Conservation (phyloP, 2,797 vertebrate genomes). For the Lagorchestes hirsutus region DNA sequence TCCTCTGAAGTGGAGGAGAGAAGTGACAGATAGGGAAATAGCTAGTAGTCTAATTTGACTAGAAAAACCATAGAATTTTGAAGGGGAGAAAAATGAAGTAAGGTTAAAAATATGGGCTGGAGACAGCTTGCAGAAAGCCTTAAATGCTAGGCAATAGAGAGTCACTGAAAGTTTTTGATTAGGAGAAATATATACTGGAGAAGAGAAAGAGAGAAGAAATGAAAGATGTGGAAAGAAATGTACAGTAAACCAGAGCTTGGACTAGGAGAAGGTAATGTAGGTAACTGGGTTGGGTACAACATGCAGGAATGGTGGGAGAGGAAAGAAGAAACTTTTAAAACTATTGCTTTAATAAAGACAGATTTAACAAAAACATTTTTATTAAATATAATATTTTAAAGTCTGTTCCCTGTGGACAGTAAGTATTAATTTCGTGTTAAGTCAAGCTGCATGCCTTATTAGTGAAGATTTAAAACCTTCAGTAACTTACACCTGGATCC, state of each 20-base stretch:
- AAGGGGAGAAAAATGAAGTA: not conserved
- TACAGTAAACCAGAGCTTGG: not conserved
- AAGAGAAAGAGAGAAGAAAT: not conserved
- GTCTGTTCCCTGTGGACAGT: not conserved
- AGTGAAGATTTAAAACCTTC: not conserved
- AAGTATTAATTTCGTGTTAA: not conserved
- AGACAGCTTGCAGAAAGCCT: not conserved
- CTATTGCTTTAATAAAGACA: not conserved
- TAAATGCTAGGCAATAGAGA: not conserved
- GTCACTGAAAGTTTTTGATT: not conserved
- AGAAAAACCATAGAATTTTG: not conserved
- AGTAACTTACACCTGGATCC: not conserved
- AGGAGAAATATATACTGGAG: not conserved
- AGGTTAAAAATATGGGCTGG: not conserved
- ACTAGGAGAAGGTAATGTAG: not conserved
- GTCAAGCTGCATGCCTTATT: not conserved
- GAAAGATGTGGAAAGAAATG: not conserved
- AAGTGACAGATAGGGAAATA: not conserved
- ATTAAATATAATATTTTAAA: not conserved
- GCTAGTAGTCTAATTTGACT: not conserved
- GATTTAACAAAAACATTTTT: not conserved
- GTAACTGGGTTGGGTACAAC: not conserved
- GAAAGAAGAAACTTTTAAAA: not conserved
- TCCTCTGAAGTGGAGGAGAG: not conserved
- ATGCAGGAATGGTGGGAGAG: not conserved